phyloP scores from a whole-genome alignment of 2,113 vertebrate species.

The Acrocephalus kingi region DNA sequence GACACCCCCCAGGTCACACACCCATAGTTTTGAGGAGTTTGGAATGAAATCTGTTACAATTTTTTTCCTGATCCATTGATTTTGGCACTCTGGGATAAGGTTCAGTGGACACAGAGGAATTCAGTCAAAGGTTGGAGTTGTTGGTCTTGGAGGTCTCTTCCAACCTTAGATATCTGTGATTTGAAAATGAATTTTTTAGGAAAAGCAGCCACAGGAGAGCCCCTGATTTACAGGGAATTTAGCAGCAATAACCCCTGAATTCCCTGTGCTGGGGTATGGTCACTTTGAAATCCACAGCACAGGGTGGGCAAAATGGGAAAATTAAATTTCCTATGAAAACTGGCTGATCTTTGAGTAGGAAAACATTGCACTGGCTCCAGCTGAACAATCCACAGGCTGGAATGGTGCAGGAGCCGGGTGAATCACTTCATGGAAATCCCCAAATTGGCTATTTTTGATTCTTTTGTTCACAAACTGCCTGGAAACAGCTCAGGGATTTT shows the following conservation, averaged over 20 bases:
- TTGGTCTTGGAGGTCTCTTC: background rate
- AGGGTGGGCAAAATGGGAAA: background rate
- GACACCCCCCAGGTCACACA: background rate
- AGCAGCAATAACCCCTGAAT: background rate
- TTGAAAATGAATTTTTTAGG: background rate
- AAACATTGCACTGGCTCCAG: background rate
- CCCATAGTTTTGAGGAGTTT: background rate
- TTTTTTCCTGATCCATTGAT: too few relatives aligned
- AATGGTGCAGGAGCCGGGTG: background rate
- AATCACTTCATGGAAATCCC: background rate
- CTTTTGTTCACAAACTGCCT: background rate
- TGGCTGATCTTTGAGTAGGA: background rate
- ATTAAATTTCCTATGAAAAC: background rate
- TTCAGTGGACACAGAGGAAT: background rate
- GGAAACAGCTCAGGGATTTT: background rate
- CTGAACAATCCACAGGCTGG: background rate
- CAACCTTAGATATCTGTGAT: background rate
- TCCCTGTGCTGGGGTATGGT: background rate
- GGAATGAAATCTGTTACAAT: rapidly evolving
- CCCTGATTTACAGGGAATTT: background rate
- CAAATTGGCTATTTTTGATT: background rate
- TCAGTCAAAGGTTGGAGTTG: background rate
- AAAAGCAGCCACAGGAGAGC: background rate
- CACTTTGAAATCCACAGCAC: background rate
- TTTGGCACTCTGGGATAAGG: background rate